phyloP scores from a whole-genome alignment of 2,888 invertebrate species.

The Saturnia pavonia region DNA sequence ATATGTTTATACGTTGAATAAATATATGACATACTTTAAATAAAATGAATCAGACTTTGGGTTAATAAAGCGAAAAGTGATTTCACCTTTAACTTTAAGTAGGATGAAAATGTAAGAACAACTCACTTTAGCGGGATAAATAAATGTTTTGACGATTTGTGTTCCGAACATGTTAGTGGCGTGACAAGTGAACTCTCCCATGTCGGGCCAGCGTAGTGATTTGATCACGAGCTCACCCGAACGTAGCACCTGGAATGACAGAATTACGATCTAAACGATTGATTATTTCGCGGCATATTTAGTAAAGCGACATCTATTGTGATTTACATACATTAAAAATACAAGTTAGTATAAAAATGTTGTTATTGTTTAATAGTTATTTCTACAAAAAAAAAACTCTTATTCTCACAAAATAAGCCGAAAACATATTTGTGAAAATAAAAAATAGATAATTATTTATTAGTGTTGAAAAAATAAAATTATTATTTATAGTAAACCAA shows the following conservation, averaged over 20 bases:
- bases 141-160: conserved; percentile 84
- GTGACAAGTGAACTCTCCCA: conserved; percentile 91
- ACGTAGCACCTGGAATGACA: conserved; percentile 75
- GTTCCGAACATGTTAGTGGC: conserved; percentile 85
- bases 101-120: not conserved
- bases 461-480: not conserved
- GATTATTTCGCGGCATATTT: not conserved
- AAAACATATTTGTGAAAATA: not conserved
- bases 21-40: too few relatives aligned
- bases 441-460: not conserved
- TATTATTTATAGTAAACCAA: conserved; percentile 35
- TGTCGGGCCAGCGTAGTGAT: conserved; percentile 88
- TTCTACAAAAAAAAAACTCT: not conserved
- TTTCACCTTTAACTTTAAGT: not conserved
- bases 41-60: too few relatives aligned
- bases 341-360: not conserved
- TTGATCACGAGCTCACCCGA: conserved; percentile 90
- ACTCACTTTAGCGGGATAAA: conserved; percentile 85
- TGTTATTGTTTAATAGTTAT: too few relatives aligned
- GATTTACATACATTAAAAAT: not conserved
- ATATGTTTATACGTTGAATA: too few relatives aligned
- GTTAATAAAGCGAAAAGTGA: too few relatives aligned
- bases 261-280: not conserved
- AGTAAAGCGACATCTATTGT: not conserved
- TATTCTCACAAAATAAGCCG: not conserved